Conservation (phyloP, 2,113 vertebrate genomes). For the Phrynocephalus versicolor region DNA sequence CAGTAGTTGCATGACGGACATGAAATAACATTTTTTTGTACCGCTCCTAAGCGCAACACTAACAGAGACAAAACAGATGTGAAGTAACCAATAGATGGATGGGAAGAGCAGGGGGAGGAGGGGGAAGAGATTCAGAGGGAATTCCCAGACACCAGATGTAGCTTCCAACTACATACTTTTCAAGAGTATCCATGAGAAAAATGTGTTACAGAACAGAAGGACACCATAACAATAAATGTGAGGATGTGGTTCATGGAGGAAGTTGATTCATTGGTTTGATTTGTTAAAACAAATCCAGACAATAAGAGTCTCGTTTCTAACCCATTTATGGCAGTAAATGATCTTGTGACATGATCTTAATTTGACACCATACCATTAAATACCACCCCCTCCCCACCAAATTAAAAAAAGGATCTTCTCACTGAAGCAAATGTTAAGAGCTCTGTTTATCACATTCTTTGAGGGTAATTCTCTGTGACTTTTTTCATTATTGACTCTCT, state of each 20-base stretch:
- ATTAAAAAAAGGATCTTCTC: background rate
- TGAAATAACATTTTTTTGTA: no score
- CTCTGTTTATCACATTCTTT: background rate
- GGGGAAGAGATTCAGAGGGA: background rate
- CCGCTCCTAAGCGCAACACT: no score
- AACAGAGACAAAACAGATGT: no score
- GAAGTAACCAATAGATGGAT: no score
- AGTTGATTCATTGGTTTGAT: slow-evolving; percentile 30
- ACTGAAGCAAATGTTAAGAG: background rate
- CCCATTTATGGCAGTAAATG: slow-evolving; percentile 34
- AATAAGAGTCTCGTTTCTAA: slow-evolving; percentile 41
- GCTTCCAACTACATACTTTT: background rate
- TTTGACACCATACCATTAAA: background rate
- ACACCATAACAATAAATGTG: background rate
- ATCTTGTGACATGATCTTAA: slow-evolving; percentile 5
- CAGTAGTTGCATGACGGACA: no score
- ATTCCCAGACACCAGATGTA: background rate
- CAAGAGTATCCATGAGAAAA: background rate
- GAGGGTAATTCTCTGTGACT: background rate
- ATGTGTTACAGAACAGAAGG: background rate
- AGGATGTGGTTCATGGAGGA: background rate
- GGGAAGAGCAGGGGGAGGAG: no score
- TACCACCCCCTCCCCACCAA: background rate
- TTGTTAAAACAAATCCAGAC: slow-evolving; percentile 40
- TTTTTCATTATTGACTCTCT: slow-evolving; percentile 3